phyloP scores from a whole-genome alignment of 2,888 invertebrate species.

The Drosophila picticornis region DNA sequence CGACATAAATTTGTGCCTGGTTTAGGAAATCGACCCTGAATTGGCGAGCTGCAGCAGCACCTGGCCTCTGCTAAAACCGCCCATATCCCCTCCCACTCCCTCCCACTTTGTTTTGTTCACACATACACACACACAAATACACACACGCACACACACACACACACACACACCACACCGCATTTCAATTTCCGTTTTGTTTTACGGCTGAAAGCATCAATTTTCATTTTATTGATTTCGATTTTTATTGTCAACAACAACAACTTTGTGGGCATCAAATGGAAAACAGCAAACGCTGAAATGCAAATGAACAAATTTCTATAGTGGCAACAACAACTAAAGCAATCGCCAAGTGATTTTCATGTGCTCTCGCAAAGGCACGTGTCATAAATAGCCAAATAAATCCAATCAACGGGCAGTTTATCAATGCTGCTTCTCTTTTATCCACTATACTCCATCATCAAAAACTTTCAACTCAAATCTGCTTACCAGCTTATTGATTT shows the following conservation, averaged over 20 bases:
- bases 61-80: constrained; percentile 12
- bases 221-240: constrained; percentile 80
- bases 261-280: constrained; percentile 23
- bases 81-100: neutral
- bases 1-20: constrained; percentile 18
- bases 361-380: constrained; percentile 13
- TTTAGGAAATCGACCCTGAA: constrained; percentile 45
- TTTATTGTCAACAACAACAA: constrained; percentile 65
- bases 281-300: constrained; percentile 46
- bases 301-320: constrained; percentile 52
- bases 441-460: neutral
- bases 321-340: constrained; percentile 15
- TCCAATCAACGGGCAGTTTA: constrained; percentile 51
- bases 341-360: constrained; percentile 24
- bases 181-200: constrained; percentile 81
- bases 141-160: neutral
- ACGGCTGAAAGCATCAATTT: constrained; percentile 79
- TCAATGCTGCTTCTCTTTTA: neutral
- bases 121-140: neutral
- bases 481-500: constrained; percentile 35
- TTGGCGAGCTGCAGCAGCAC: constrained; percentile 22
- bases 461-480: neutral
- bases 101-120: neutral
- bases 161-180: constrained; percentile 60
- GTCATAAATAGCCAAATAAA: constrained; percentile 63